Conservation (phyloP, 2,888 invertebrate species). For the Cephus runcator region DNA sequence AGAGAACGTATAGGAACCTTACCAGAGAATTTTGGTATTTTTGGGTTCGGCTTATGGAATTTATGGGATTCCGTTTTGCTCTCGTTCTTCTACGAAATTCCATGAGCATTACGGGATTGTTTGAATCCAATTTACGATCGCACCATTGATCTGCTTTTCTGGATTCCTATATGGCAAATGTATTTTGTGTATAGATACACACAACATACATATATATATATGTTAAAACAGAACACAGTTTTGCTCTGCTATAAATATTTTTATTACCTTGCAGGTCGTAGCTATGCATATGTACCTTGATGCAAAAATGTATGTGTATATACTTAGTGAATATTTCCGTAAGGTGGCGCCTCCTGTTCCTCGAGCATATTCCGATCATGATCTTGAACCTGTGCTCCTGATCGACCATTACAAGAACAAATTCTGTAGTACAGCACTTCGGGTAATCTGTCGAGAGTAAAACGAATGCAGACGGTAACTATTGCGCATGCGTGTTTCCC, state of each 20-base stretch:
- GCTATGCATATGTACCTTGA: not conserved
- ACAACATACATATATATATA: not conserved
- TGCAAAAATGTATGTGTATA: not conserved
- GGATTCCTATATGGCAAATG: not conserved
- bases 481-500: not conserved
- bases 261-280: not conserved
- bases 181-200: no score
- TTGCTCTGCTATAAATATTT: not conserved
- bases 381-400: constrained; percentile 21
- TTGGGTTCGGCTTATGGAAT: not conserved
- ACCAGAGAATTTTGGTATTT: not conserved
- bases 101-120: not conserved
- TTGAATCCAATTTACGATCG: not conserved
- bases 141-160: not conserved
- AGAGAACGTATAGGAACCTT: not conserved
- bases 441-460: not conserved
- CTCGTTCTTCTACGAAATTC: not conserved
- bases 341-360: not conserved
- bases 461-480: not conserved
- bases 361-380: constrained; percentile 14
- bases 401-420: constrained; percentile 20
- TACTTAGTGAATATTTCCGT: not conserved
- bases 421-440: constrained; percentile 17
- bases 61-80: not conserved
- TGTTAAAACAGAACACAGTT: not conserved